Base-by-base conservation (phyloP, 2,113 vertebrate genomes). In the Elanus axillaris region DNA sequence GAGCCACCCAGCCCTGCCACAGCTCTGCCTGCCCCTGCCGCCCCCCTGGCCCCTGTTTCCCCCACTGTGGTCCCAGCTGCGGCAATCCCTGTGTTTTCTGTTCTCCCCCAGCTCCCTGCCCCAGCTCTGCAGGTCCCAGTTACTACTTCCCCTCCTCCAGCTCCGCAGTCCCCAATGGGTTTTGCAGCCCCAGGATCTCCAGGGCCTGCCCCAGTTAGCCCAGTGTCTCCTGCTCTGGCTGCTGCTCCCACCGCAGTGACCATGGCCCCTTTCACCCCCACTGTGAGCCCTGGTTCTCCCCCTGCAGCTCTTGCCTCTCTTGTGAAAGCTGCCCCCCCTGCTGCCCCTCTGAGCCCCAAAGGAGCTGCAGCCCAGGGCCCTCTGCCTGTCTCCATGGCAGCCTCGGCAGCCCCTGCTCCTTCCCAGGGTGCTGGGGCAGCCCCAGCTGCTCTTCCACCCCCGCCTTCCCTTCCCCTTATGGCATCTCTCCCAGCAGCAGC, bases 271-370 rank as follows among this genome's bases (percentile, higher is more conserved):
- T 16, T 22, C 0, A 1, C 4, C 3, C 11, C 79, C 21, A 8
- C 83, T 2, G 25, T 42, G 79, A 95, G 88, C 68, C 86, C 88
- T 29, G 18, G 96, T 34, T 98, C 98, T 93, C 94, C 95, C 42
- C 94, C 73, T 0, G 5, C 66, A 11, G 97, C 50, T 98, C 97
- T 95, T 88, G 23, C 53, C 91, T 50, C 96, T 82, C 53, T 97
- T 52, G 58, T 98, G 84, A 42, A 32, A 95, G 95, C 77, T 36
- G 58, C 66, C 81, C 67, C 96, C 7, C 32, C 86, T 97, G 86
- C 95, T 23, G 48, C 82, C 73, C 78, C 90, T 19, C 75, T n/a
- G 71, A 91, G 79, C 63, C 80, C 75, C 25, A 3, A 17, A 0
- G 75, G 68, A 32, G 29, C 76, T 40, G 26, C 53, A 40, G 50